A percentile compares a stretch with the other conserved stretches of the same genome.
These are phyloP conservation scores for Latrodectus elegans DNA, from an alignment of 2,888 invertebrate genomes.

Conservation along the genomic window DNA sequence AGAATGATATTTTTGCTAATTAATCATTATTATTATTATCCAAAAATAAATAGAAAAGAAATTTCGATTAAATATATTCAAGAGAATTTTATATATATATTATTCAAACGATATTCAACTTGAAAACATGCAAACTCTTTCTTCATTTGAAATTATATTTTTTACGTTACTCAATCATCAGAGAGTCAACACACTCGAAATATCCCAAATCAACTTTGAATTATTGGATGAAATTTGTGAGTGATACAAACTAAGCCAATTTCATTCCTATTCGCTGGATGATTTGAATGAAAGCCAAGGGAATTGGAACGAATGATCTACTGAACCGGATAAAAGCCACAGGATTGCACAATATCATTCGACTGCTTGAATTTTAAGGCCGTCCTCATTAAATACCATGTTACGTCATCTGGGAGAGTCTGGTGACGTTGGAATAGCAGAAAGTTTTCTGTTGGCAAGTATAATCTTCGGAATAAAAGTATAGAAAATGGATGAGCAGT, in stretches of 20 bases:
- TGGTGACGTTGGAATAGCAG: background rate
- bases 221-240: slow-evolving; percentile 14
- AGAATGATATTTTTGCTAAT: too few relatives aligned
- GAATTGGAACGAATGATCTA: slow-evolving; percentile 5
- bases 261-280: slow-evolving; percentile 17
- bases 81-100: too few relatives aligned
- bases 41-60: too few relatives aligned
- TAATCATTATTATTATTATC: too few relatives aligned
- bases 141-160: background rate
- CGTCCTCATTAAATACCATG: too few relatives aligned
- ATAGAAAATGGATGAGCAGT: slow-evolving; percentile 6
- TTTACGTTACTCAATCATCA: background rate
- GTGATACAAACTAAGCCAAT: slow-evolving; percentile 24
- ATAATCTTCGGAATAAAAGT: background rate
- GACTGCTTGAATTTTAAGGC: slow-evolving; percentile 1
- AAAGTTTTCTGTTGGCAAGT: background rate
- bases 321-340: slow-evolving; percentile 17
- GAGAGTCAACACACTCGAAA: background rate
- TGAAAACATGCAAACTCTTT: too few relatives aligned
- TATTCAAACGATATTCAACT: too few relatives aligned
- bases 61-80: too few relatives aligned
- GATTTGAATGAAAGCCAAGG: slow-evolving; percentile 9
- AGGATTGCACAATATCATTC: background rate
- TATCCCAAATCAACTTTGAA: slow-evolving; percentile 14
- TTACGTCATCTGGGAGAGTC: too few relatives aligned